A percentile compares a stretch with the other conserved stretches of the same genome.
phyloP scores from a whole-genome alignment of 2,113 vertebrate genomes.

The Psittacus erithacus region DNA sequence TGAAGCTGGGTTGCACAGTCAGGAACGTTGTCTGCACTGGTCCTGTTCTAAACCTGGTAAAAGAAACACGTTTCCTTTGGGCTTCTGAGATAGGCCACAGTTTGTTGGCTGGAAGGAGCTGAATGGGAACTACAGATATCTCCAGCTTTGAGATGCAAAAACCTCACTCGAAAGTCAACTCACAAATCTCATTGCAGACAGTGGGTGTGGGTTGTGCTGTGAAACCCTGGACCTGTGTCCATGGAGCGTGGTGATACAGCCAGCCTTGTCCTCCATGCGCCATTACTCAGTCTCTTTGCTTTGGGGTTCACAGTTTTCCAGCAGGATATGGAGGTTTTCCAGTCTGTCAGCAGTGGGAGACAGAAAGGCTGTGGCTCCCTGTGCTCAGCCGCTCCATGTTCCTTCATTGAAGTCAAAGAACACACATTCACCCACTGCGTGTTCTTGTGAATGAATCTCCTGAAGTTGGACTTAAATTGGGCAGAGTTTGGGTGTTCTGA shows the following conservation, averaged over 20 bases:
- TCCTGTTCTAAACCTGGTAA: background rate
- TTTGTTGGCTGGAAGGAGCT: background rate
- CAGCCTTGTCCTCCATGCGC: background rate
- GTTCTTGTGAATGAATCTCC: background rate
- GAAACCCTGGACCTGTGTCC: background rate
- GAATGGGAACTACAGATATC: background rate
- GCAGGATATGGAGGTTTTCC: background rate
- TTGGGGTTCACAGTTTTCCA: background rate
- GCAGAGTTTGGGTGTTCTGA: background rate
- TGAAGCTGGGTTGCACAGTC: background rate
- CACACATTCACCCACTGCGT: background rate
- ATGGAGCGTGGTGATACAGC: background rate
- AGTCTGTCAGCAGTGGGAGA: background rate
- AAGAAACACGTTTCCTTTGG: background rate
- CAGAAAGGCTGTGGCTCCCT: background rate
- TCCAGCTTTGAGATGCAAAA: background rate
- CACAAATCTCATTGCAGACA: background rate
- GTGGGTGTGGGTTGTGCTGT: fast-evolving
- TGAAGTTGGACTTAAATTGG: background rate
- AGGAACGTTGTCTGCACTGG: background rate
- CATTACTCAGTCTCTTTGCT: background rate
- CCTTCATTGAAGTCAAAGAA: background rate
- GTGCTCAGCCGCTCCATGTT: fast-evolving
- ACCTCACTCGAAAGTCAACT: background rate
- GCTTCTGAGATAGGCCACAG: fast-evolving